Base-by-base conservation (phyloP, 2,113 vertebrate species). In the Lucifuga dentata region DNA sequence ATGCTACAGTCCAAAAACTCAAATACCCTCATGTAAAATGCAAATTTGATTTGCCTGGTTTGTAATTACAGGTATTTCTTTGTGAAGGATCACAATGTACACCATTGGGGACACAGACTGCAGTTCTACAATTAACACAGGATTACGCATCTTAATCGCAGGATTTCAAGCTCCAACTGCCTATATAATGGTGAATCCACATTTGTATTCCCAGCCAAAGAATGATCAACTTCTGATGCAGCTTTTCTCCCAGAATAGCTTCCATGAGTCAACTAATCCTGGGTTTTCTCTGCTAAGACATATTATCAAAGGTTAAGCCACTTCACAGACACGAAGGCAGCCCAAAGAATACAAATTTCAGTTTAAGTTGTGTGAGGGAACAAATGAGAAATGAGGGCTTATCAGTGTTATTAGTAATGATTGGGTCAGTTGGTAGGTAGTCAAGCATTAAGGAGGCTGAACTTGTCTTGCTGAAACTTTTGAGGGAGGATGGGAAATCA, bases 271-370 rank as follows among this genome's bases (percentile, higher is more conserved):
- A 16, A 32, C 70, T 88, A 87, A 88, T 90, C 86, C 81, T 3
- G 21, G 58, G 62, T 76, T 82, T 80, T 78, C 57, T 78, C 70
- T 26, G 49, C 72, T 52, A 75, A 84, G 69, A 67, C 62, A 12
- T 21, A 55, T 29, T 70, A 83, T 80, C 70, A 85, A 77, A 88
- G 84, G 73, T 82, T 81, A 71, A 84, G 80, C 80, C 65, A 78
- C 50, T 55, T 68, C 21, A 39, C 60, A 73, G 71, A 51, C 68
- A 62, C 50, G n/a, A 17, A 40, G 13, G 56, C 43, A 70, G 59
- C 63, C 15, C 19, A 38, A 4, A 41, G 74, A 88, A 88, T 85
- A 79, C 32, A 57, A 69, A 76, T 81, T 64, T 40, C 40, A 55
- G 23, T 60, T 53, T 8, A 62, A 81, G 59, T 63, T 81, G 57